phyloP scores from a whole-genome alignment of 1,140 invertebrate species.

The Laupala kohalensis region DNA sequence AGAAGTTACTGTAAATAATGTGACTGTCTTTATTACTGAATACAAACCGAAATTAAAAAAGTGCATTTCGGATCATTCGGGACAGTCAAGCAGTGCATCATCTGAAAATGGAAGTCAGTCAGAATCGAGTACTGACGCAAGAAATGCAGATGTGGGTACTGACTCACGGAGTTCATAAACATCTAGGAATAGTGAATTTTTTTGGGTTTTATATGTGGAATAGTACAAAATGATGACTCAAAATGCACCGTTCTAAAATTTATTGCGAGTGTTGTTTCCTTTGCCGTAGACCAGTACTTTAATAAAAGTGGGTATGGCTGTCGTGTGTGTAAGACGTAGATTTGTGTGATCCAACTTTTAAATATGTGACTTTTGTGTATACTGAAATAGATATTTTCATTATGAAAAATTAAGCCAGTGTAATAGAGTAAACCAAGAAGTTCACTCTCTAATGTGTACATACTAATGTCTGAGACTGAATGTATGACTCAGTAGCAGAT shows the following conservation, averaged over 20 bases:
- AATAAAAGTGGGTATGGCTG: too few relatives aligned
- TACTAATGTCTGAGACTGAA: background rate
- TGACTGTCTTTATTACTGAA: constrained; percentile 92
- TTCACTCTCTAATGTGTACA: background rate
- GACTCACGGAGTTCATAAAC: constrained; percentile 24
- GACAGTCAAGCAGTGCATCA: constrained; percentile 39
- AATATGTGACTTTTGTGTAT: background rate
- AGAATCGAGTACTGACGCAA: constrained; percentile 45
- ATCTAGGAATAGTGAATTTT: background rate
- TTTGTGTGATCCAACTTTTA: background rate
- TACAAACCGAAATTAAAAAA: constrained; percentile 73
- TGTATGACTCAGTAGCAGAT: background rate
- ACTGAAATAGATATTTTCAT: background rate
- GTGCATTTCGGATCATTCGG: constrained; percentile 27
- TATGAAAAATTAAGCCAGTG: background rate
- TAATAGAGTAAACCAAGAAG: background rate
- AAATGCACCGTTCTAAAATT: background rate
- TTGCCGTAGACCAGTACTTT: too few relatives aligned
- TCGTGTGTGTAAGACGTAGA: too few relatives aligned
- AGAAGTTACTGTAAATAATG: constrained; percentile 90
- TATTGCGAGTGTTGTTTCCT: background rate
- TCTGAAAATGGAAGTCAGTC: constrained; percentile 47
- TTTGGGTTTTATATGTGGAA: background rate
- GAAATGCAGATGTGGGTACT: constrained; percentile 36
- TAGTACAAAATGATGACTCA: background rate